Evolutionary conservation across 1,140 invertebrate species (phyloP).

Genomic region (Maniola jurtina): DNA sequence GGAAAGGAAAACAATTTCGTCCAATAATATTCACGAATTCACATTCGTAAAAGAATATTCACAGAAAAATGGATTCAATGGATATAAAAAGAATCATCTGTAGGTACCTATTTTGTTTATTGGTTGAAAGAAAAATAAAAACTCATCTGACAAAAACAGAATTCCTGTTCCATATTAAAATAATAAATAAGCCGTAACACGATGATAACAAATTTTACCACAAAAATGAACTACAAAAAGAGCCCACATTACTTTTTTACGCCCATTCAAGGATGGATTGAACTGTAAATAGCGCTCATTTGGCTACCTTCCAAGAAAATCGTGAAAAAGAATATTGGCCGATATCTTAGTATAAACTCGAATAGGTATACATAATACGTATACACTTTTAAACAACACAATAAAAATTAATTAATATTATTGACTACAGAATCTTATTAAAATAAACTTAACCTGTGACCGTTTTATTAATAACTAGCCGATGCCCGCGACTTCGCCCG

Average conservation of each 20-base stretch:
- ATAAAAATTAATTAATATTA: background rate
- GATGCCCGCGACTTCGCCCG: too few species aligned
- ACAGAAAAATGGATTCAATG: too few species aligned
- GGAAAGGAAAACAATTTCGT: too few species aligned
- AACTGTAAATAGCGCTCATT: constrained; percentile 23
- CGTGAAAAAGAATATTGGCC: constrained; percentile 20
- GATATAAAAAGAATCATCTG: too few species aligned
- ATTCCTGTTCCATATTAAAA: background rate
- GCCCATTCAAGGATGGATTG: constrained; percentile 17
- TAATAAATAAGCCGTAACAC: constrained; percentile 12
- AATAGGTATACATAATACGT: background rate
- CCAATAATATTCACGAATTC: too few species aligned
- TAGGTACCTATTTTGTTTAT: too few species aligned
- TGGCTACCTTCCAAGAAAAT: constrained; percentile 15
- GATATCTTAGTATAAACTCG: background rate
- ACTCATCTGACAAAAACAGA: background rate
- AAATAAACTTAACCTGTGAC: too few species aligned
- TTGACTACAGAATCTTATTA: too few species aligned
- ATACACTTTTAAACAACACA: background rate
- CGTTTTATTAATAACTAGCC: too few species aligned
- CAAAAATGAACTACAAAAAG: constrained; percentile 6
- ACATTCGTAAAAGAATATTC: too few species aligned
- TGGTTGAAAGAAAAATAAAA: too few species aligned
- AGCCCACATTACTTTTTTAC: constrained; percentile 16
- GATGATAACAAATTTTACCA: background rate